phyloP scores from a whole-genome alignment of 2,113 vertebrate species.

The Saguinus midas region DNA sequence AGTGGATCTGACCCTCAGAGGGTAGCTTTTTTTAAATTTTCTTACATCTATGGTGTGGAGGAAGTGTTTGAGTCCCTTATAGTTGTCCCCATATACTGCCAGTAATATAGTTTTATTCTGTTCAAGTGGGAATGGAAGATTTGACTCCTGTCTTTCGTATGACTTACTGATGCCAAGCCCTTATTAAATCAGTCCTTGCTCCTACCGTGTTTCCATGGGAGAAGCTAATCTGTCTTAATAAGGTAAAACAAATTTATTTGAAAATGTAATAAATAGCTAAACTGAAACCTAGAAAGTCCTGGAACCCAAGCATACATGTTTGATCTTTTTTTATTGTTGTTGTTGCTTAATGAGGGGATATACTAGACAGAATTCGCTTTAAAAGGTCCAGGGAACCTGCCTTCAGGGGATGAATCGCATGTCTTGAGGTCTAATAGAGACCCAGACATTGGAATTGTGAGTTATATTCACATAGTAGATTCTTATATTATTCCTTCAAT shows the following conservation, averaged over 20 bases:
- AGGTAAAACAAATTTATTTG: slow-evolving; percentile 44
- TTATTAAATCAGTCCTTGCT: slow-evolving; percentile 28
- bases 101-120: slow-evolving; percentile 15
- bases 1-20: neutral
- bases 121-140: slow-evolving; percentile 25
- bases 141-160: slow-evolving; percentile 21
- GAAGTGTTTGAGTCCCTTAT: neutral
- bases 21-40: neutral
- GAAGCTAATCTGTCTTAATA: neutral
- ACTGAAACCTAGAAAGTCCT: slow-evolving; percentile 48
- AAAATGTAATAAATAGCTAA: slow-evolving; percentile 30
- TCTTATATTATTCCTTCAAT: neutral
- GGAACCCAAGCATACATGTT: neutral
- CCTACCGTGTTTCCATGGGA: neutral
- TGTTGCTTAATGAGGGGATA: neutral
- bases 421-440: neutral
- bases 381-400: neutral
- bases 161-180: neutral
- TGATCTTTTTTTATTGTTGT: neutral
- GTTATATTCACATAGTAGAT: neutral
- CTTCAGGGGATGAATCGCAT: slow-evolving; percentile 18
- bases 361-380: neutral
- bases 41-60: neutral
- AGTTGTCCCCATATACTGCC: neutral
- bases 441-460: slow-evolving; percentile 36